phyloP scores from a whole-genome alignment of 2,797 vertebrate genomes.

The Poeciliopsis turneri region DNA sequence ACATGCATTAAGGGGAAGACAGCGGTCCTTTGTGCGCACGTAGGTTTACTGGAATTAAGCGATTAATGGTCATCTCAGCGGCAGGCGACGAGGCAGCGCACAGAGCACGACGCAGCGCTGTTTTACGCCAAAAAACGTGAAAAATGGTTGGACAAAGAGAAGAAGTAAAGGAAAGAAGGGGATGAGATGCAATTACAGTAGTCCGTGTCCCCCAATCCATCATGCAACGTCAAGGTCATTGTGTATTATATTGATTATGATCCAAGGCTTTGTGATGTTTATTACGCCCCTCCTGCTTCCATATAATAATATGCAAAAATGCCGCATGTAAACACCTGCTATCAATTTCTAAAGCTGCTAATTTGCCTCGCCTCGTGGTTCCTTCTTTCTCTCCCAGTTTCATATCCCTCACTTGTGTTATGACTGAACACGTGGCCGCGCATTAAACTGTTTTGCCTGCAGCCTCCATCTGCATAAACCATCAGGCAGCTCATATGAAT shows the following conservation, averaged over 20 bases:
- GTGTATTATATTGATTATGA: conserved; percentile 73
- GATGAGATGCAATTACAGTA: conserved; percentile 80
- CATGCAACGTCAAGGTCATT: conserved; percentile 79
- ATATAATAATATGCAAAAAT: conserved; percentile 72
- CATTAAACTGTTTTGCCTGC: conserved; percentile 44
- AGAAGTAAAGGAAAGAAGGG: conserved; percentile 16
- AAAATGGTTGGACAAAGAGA: conserved; percentile 34
- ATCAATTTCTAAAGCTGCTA: conserved; percentile 70
- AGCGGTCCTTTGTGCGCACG: conserved; percentile 93
- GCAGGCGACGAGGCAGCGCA: conserved; percentile 85
- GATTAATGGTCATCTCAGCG: conserved; percentile 94
- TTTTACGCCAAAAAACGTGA: conserved; percentile 74
- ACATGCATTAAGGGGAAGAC: conserved; percentile 91
- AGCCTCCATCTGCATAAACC: conserved; percentile 70
- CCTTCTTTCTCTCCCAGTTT: conserved; percentile 32
- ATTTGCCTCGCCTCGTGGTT: conserved; percentile 59
- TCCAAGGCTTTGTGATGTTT: conserved; percentile 65
- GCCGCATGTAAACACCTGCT: conserved; percentile 78
- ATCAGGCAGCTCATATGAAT: conserved; percentile 47
- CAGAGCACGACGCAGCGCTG: conserved; percentile 87
- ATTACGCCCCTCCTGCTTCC: conserved; percentile 49
- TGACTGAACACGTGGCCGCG: conserved; percentile 53
- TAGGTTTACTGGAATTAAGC: conserved; percentile 98
- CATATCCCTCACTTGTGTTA: conserved; percentile 63
- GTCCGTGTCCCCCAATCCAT: conserved; percentile 71